Base-by-base conservation (phyloP, 2,888 invertebrate species). In the Ceriagrion tenellum region DNA sequence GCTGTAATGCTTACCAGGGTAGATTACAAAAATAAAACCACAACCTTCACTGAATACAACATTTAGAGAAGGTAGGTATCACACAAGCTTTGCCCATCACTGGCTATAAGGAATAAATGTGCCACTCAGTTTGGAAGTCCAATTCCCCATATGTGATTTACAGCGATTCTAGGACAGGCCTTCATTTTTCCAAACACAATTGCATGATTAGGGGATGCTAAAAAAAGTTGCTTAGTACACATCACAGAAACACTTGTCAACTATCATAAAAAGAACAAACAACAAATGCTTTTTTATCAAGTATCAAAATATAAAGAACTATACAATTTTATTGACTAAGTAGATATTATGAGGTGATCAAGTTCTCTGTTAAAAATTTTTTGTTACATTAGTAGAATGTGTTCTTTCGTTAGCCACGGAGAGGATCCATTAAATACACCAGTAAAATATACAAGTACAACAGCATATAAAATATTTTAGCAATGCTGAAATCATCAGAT, bases 381-480 rank as follows among this genome's bases (percentile, higher is more conserved):
- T 26, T n/a, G 69, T 69, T 26, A 20, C 35, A 81, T 81, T 35
- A 16, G 81, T 35, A 81, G 30, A 81, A 3, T 12, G 18, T 35
- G 81, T 81, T 81, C 47, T 81, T 81, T 81, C 81, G n/a, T 35
- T 81, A 81, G 35, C 81, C 81, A 81, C 35, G 35, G 81, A 81
- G 35, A 81, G 81, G 81, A 81, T 81, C 81, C 81, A 81, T 35
- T 81, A 16, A 81, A 81, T 81, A 81, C 81, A 81, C 81, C 35
- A 35, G 35, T 81, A 81, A 69, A 81, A 35, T 81, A 81, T 81
- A 35, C 81, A 35, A 13, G 35, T 30, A 81, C 81, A 81, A 35
- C 81, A 81, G 81, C 81, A 35, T 81, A 81, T 81, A 81, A 81
- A 81, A 81, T 81, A 35, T 81, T 81, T 81, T 81, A 81, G 81